Evolutionary conservation across 2,113 vertebrate species (phyloP).

Genomic region (Nesogale talazaci): DNA sequence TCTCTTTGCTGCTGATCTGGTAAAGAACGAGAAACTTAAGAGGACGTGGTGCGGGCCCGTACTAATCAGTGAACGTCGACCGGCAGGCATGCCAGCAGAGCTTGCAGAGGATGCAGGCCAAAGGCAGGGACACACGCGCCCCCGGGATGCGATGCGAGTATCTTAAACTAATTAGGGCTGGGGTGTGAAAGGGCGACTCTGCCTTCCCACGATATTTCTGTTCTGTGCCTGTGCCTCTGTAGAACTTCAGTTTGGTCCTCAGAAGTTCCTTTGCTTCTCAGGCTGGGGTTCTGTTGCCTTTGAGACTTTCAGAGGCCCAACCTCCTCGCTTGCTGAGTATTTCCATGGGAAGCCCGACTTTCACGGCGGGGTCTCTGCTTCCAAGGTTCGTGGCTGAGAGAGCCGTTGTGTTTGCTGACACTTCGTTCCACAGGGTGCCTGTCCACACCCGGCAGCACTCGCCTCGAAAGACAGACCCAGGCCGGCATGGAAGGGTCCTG

Average conservation of each 20-base stretch:
- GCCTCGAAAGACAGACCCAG: background rate
- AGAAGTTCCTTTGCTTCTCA: constrained; percentile 46
- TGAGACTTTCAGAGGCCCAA: constrained; percentile 13
- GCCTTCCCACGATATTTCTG: background rate
- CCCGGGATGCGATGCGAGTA: background rate
- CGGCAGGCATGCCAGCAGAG: background rate
- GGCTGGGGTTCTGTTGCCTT: constrained; percentile 28
- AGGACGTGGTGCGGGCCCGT: background rate
- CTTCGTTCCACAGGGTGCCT: background rate
- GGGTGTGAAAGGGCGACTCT: background rate
- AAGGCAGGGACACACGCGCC: background rate
- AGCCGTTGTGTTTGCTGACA: background rate
- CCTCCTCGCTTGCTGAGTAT: constrained; percentile 19
- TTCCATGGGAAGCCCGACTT: constrained; percentile 41
- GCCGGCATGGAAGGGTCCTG: background rate
- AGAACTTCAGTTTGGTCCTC: constrained; percentile 37
- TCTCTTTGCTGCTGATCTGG: background rate
- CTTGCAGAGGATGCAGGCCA: background rate
- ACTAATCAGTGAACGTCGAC: background rate
- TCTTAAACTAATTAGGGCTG: background rate
- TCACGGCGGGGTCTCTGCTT: background rate
- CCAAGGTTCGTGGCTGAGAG: background rate
- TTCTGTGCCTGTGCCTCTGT: background rate
- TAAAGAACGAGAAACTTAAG: background rate
- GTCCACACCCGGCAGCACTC: background rate